phyloP scores from a whole-genome alignment of 2,888 invertebrate genomes.

The Eilema sororculum region DNA sequence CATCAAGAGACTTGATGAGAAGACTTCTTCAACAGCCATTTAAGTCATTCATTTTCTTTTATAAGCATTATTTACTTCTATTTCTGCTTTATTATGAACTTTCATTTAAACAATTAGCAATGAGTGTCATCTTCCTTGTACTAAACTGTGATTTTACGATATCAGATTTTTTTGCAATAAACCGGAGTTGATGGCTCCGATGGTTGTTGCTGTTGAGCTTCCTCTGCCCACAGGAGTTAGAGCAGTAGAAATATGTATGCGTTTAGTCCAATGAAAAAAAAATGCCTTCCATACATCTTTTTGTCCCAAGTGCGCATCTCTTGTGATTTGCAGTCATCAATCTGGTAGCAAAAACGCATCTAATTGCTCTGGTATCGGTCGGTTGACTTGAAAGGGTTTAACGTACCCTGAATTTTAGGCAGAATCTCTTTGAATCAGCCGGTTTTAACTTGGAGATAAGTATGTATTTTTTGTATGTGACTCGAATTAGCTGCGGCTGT shows the following conservation, averaged over 20 bases:
- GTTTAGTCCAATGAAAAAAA: not conserved
- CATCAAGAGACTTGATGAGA: too few species aligned
- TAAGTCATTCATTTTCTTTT: too few species aligned
- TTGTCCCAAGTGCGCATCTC: slow-evolving; percentile 42
- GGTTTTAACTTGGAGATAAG: slow-evolving; percentile 56
- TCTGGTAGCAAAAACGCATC: slow-evolving; percentile 51
- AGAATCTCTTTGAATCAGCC: slow-evolving; percentile 50
- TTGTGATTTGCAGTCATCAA: slow-evolving; percentile 47
- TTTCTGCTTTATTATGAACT: too few species aligned
- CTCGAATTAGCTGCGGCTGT: slow-evolving; percentile 55
- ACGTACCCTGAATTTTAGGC: slow-evolving; percentile 51
- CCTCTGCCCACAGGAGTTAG: not conserved
- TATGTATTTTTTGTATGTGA: slow-evolving; percentile 57
- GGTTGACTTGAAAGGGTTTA: slow-evolving; percentile 54
- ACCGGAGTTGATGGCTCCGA: not conserved
- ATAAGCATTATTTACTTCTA: too few species aligned
- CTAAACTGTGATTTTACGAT: not conserved
- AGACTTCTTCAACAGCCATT: too few species aligned
- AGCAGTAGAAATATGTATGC: not conserved
- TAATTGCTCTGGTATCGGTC: slow-evolving; percentile 55
- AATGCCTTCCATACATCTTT: slow-evolving; percentile 34
- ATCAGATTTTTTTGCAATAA: not conserved
- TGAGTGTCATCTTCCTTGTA: not conserved
- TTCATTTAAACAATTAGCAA: not conserved
- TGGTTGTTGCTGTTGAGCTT: not conserved